These are phyloP conservation scores for Vidua chalybeata DNA, from an alignment of 2,113 vertebrate species.

Conservation along the genomic window DNA sequence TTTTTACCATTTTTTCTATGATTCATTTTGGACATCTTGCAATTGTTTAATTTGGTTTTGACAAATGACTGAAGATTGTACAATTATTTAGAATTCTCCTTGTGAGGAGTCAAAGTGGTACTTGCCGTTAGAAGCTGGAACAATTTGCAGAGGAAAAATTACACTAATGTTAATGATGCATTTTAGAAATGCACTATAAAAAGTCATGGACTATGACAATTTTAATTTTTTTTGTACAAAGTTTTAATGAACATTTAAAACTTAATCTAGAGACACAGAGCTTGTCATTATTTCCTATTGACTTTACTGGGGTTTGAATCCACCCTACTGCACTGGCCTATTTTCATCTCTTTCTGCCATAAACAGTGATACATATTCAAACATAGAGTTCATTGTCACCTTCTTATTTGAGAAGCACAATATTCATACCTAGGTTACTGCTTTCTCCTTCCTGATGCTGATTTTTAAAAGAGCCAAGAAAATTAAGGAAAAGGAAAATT, in stretches of 20 bases:
- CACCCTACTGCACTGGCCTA: not conserved
- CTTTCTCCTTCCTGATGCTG: not conserved
- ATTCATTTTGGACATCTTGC: not conserved
- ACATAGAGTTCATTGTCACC: not conserved
- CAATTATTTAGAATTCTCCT: not conserved
- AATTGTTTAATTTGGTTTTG: not conserved
- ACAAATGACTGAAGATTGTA: not conserved
- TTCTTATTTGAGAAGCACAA: not conserved
- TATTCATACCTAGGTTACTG: not conserved
- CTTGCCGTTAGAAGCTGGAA: not conserved
- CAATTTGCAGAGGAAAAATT: not conserved
- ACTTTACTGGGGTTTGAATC: not conserved
- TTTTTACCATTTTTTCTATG: not conserved
- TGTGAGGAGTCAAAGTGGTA: not conserved
- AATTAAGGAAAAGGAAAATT: not conserved
- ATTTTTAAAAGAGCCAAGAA: not conserved
- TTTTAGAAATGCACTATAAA: not conserved
- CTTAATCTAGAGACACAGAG: not conserved
- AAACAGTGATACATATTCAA: not conserved
- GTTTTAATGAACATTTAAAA: not conserved
- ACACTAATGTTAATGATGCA: not conserved
- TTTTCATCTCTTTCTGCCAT: not conserved
- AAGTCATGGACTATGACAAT: not conserved
- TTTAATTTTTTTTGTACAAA: not conserved
- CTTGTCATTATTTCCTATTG: not conserved